phyloP scores from a whole-genome alignment of 2,888 invertebrate species.

The Prenolepis imparis region DNA sequence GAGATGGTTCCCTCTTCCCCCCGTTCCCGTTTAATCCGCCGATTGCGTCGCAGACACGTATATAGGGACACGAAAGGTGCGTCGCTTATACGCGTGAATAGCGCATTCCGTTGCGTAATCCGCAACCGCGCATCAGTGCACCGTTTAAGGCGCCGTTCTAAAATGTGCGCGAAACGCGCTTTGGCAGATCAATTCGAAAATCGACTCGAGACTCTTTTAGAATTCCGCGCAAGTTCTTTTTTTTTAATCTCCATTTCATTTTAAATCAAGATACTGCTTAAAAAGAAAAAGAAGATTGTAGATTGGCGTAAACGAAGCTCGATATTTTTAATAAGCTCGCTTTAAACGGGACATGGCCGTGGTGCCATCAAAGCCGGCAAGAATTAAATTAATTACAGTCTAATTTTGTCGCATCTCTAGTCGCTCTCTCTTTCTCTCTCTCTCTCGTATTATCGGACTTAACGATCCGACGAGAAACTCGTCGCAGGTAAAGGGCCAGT shows the following conservation, averaged over 20 bases:
- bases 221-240: too few relatives aligned
- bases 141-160: constrained; percentile 31
- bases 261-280: background rate
- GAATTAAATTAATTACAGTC: constrained; percentile 61
- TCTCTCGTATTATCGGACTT: constrained; percentile 59
- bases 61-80: constrained; percentile 37
- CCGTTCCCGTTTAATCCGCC: constrained; percentile 77
- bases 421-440: constrained; percentile 32
- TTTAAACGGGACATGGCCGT: background rate
- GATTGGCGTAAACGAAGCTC: background rate
- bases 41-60: constrained; percentile 57
- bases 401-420: constrained; percentile 57
- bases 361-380: background rate
- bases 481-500: constrained; percentile 48
- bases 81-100: constrained; percentile 66
- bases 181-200: background rate
- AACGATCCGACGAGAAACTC: constrained; percentile 56
- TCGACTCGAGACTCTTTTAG: too few relatives aligned
- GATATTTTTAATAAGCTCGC: background rate
- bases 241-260: background rate
- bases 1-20: constrained; percentile 72
- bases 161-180: constrained; percentile 8
- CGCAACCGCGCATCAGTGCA: constrained; percentile 48
- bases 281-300: background rate
- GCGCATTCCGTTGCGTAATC: constrained; percentile 69